Base-by-base conservation (phyloP, 1,140 invertebrate species). In the Leguminivora glycinivorella region DNA sequence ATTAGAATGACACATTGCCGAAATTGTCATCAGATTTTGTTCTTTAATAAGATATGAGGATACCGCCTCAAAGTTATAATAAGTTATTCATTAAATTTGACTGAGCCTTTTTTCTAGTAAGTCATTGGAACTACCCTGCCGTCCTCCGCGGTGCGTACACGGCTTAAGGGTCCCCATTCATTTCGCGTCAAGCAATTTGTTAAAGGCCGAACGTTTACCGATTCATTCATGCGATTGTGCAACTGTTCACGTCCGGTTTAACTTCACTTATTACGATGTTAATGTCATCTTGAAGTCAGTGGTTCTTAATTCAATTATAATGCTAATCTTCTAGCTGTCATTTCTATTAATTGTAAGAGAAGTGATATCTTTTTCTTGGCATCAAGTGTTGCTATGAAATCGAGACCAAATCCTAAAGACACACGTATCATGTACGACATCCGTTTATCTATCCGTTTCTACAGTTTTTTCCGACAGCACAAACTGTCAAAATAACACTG, bases 121-220 rank as follows among this genome's bases (percentile, higher is more conserved):
- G 47, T 52, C 19, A 19, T 19, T 22, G 19, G 17, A 52, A 52
- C 10, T 22, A 52, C 79, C 79, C 76, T 67, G 60, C 58, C 67
- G 76, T 78, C 80, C 80, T 77, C 79, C 79, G 81, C 82, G 75
- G 72, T 75, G 70, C 79, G 78, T 78, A 80, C 75, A 79, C 78
- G 74, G 82, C 83, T 86, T 87, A 83, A 87, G 85, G 83, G 80
- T 85, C 81, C 34, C 80, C 87, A 91, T 89, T 91, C 87, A 89
- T 90, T 88, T 87, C 75, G 87, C 83, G 82, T 91, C 88, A 85
- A 86, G 89, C 85, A 91, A 91, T 87, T 86, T 87, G 73, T 84
- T 88, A 80, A 88, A 88, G 79, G 81, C 84, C 83, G 77, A 83
- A 82, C 80, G 80, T 88, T 90, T 88, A 83, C 78, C 77, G 78